Conservation (phyloP, 2,113 vertebrate species). For the Urocolius indicus region DNA sequence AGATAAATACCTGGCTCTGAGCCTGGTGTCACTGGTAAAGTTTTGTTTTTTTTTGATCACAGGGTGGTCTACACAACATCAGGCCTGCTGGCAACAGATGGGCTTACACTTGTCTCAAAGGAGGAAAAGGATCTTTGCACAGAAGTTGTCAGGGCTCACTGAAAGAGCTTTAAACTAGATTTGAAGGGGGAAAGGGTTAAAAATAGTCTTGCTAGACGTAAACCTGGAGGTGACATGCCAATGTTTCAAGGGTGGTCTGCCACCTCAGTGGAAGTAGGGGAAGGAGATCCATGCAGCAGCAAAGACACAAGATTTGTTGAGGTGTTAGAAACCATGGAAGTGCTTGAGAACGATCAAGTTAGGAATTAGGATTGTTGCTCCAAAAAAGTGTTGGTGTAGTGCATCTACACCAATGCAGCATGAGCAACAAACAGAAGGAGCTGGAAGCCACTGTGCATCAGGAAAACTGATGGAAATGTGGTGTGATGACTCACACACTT, state of each 20-base stretch:
- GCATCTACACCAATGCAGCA: too few relatives aligned
- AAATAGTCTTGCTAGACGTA: not conserved
- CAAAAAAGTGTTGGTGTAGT: too few relatives aligned
- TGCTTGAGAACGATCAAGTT: too few relatives aligned
- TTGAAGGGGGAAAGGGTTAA: not conserved
- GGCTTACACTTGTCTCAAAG: not conserved
- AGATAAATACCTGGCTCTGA: not conserved
- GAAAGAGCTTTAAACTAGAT: not conserved
- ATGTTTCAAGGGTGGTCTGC: not conserved
- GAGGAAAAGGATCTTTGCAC: not conserved
- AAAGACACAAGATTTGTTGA: too few relatives aligned
- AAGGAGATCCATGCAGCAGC: too few relatives aligned
- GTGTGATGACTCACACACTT: not conserved
- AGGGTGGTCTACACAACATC: not conserved
- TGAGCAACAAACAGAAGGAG: too few relatives aligned
- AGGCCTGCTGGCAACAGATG: not conserved
- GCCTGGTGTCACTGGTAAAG: not conserved
- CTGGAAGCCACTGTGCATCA: too few relatives aligned
- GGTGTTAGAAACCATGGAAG: too few relatives aligned
- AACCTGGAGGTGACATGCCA: not conserved
- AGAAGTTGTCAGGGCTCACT: too few relatives aligned
- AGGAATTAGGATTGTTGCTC: too few relatives aligned
- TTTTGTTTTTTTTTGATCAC: not conserved
- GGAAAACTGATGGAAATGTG: not conserved
- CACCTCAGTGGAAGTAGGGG: too few relatives aligned